Conservation (phyloP, 2,888 invertebrate species). For the Nephrotoma flavescens region DNA sequence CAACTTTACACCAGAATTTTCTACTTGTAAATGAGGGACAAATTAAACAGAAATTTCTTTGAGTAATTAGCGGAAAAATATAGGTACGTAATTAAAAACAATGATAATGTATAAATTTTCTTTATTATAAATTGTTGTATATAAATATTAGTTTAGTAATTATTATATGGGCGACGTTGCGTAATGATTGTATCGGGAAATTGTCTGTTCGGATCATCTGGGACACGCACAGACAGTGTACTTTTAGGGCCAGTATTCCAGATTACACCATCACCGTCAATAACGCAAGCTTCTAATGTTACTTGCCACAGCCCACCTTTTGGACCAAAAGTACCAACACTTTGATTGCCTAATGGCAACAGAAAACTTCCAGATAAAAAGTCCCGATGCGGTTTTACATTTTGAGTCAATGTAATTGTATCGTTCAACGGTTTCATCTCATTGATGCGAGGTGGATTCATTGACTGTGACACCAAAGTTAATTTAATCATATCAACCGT, state of each 20-base stretch:
- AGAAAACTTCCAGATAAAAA: slow-evolving; percentile 90
- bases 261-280: slow-evolving; percentile 66
- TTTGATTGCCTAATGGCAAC: slow-evolving; percentile 28
- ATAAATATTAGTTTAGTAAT: neutral
- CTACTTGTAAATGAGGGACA: too few species aligned
- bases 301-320: slow-evolving; percentile 57
- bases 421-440: slow-evolving; percentile 19
- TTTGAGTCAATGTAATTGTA: slow-evolving; percentile 51
- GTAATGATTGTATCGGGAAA: neutral
- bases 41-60: neutral
- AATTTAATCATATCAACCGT: slow-evolving; percentile 57
- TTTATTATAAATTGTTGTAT: neutral
- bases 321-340: slow-evolving; percentile 11
- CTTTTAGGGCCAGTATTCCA: slow-evolving; percentile 81
- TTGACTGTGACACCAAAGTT: slow-evolving; percentile 48
- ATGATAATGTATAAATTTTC: neutral
- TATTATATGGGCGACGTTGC: neutral
- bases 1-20: too few species aligned
- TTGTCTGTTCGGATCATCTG: slow-evolving; percentile 28
- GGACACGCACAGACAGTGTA: slow-evolving; percentile 28
- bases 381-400: slow-evolving; percentile 79
- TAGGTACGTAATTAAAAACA: neutral
- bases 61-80: neutral
- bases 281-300: slow-evolving; percentile 69
- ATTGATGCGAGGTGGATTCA: slow-evolving; percentile 29